Percentiles rank a stretch among this genome's conserved stretches.
Evolutionary conservation across 2,113 vertebrate genomes (phyloP).

Genomic region (Mastomys coucha): DNA sequence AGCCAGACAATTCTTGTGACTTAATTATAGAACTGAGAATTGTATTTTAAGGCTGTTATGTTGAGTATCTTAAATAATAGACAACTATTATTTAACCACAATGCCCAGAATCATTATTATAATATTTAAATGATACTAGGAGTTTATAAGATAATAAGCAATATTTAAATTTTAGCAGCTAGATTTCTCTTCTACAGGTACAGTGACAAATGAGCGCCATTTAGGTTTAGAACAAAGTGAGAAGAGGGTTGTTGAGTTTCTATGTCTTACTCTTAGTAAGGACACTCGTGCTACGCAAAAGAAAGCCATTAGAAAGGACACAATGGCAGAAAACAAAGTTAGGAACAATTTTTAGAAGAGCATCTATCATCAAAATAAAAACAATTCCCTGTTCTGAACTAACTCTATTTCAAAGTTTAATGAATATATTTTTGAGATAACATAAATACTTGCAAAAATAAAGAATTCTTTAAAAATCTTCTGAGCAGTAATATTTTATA

Average conservation of each 20-base stretch:
- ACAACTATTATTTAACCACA: conserved; percentile 70
- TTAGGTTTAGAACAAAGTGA: not conserved
- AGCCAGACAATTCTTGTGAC: conserved; percentile 62
- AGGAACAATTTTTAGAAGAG: conserved; percentile 22
- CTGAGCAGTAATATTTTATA: not conserved
- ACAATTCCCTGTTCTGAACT: not conserved
- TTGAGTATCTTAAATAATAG: conserved; percentile 63
- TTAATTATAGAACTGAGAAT: conserved; percentile 74
- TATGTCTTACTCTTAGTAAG: not conserved
- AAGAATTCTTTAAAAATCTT: not conserved
- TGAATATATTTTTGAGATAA: conserved; percentile 31
- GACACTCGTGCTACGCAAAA: not conserved
- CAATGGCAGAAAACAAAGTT: conserved; percentile 1
- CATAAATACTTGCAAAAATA: not conserved
- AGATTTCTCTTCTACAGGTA: not conserved
- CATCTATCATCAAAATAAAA: conserved; percentile 28
- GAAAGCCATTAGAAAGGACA: not conserved
- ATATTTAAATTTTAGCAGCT: conserved; percentile 32
- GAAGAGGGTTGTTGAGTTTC: not conserved
- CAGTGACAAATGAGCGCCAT: not conserved
- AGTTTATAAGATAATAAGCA: conserved; percentile 26
- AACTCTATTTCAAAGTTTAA: not conserved
- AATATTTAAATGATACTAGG: conserved; percentile 49
- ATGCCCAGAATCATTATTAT: conserved; percentile 69
- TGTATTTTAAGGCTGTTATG: conserved; percentile 58